Base-by-base conservation (phyloP, 2,888 invertebrate genomes). In the Erebia palarica region DNA sequence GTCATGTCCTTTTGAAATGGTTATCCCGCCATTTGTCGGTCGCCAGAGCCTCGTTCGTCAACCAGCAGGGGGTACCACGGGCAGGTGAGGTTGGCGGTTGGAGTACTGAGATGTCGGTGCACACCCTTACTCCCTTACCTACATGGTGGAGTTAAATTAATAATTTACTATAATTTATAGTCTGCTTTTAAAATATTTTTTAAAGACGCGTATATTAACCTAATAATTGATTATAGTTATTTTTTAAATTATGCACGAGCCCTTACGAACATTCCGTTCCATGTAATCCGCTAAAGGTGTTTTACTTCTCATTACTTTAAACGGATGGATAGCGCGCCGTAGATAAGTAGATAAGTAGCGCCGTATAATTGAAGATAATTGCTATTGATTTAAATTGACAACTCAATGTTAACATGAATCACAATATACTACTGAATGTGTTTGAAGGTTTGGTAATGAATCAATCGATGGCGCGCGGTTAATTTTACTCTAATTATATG, bases 281-380 rank as follows among this genome's bases (percentile, higher is more conserved):
- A 76, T 69, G 66, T 70, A 76, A 64, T 71, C 73, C 74, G 61
- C 71, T 78, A 76, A 79, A 78, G 77, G 78, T 71, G 65, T 82
- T 86, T 87, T 86, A 89, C 86, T 86, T 86, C 64, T 51, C 49
- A 79, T 78, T 81, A 82, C 87, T 86, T 80, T 86, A 88, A 85
- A 89, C 87, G 88, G 85, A 84, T 80, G 81, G 85, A n/a, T n/a
- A n/a, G n/a, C n/a, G n/a, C n/a, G n/a, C n/a, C n/a, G n/a, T n/a
- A n/a, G n/a, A 66, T 21, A 66, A 47, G 58, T 59, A 74, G 84
- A 83, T 82, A 82, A n/a, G 81, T 82, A 82, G 79, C 81, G 81
- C 79, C 78, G 75, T 76, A 75, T 78, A 79, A 79, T 79, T 79
- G 79, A 79, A 82, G 79, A 81, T 85, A 85, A 84, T 82, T 80